Conservation (phyloP, 2,797 vertebrate genomes). For the Pristis pectinata region DNA sequence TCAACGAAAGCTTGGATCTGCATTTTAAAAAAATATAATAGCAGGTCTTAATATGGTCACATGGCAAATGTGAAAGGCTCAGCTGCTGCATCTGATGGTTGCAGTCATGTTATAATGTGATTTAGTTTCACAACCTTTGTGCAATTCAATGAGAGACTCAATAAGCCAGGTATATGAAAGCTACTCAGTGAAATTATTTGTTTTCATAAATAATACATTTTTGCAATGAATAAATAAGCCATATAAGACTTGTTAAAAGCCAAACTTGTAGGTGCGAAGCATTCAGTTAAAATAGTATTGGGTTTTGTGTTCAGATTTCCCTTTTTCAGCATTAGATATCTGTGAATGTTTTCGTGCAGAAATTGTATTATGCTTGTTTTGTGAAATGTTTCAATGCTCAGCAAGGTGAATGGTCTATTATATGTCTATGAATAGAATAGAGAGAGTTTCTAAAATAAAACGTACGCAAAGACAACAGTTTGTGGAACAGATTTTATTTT, state of each 20-base stretch:
- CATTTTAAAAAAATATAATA: neutral
- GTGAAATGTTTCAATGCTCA: constrained; percentile 7
- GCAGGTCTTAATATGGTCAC: neutral
- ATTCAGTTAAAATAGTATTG: neutral
- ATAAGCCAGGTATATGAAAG: neutral
- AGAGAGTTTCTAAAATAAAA: neutral
- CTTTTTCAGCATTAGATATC: neutral
- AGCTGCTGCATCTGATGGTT: neutral
- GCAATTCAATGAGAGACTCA: neutral
- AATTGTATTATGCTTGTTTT: neutral
- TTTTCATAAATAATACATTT: neutral
- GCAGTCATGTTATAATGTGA: neutral
- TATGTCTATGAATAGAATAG: neutral
- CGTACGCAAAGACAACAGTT: neutral
- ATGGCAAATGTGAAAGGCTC: neutral
- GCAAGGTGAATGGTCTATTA: neutral
- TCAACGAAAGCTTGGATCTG: neutral
- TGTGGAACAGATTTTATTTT: neutral
- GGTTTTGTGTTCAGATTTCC: neutral
- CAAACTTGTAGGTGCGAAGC: neutral
- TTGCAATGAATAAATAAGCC: neutral
- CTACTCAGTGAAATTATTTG: neutral
- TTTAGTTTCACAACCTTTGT: neutral
- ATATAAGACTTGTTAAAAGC: neutral
- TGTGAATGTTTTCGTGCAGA: neutral